Percentiles rank a stretch among this genome's conserved stretches.
Conservation (phyloP, 2,113 vertebrate species). For the Murina feae region DNA sequence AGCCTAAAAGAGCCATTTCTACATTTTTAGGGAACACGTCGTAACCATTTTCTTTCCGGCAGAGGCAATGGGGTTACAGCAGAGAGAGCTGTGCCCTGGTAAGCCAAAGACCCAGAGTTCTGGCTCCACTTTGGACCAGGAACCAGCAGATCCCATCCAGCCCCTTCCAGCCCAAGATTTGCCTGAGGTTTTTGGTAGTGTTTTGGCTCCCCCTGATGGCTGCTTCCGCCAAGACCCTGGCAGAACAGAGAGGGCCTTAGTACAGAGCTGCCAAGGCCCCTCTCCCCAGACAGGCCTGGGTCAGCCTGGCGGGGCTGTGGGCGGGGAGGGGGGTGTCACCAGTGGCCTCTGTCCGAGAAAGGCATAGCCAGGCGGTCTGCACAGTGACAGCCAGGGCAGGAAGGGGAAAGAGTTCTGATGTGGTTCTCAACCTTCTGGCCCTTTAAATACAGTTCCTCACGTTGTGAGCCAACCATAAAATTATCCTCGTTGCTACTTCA, state of each 20-base stretch:
- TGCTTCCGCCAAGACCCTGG: too few species aligned
- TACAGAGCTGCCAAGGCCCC: not conserved
- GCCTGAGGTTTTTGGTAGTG: not conserved
- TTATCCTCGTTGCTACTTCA: too few species aligned
- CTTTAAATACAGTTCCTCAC: too few species aligned
- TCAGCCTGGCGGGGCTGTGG: not conserved
- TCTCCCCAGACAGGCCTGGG: not conserved
- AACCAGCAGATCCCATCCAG: not conserved
- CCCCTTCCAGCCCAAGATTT: too few species aligned
- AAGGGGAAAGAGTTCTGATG: not conserved
- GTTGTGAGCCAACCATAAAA: too few species aligned
- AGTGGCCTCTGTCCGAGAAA: not conserved
- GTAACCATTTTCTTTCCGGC: not conserved
- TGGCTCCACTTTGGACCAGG: not conserved
- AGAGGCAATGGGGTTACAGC: not conserved
- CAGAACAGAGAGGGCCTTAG: not conserved
- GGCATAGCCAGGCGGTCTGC: not conserved
- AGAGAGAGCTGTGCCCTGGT: not conserved
- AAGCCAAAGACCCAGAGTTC: not conserved
- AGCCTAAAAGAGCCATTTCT: not conserved
- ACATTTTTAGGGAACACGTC: not conserved
- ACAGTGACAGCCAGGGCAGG: not conserved
- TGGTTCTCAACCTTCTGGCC: too few species aligned
- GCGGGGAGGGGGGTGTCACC: not conserved
- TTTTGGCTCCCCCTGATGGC: slow-evolving; percentile 52